These are phyloP conservation scores for Nomada ruficornis DNA, from an alignment of 2,888 invertebrate species.

Conservation along the genomic window DNA sequence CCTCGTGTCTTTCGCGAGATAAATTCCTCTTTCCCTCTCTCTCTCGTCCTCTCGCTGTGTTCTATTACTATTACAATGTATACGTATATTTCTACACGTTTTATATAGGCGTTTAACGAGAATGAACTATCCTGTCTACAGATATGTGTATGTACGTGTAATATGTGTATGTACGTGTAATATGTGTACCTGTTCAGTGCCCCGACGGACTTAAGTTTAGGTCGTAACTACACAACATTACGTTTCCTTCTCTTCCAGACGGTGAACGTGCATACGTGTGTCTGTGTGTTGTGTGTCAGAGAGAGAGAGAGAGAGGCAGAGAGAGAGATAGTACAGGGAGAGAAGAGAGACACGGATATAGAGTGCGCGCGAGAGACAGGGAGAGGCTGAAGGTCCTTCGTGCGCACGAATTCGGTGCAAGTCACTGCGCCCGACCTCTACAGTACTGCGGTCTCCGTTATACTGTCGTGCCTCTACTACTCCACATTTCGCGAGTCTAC, in stretches of 20 bases:
- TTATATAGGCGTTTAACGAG: too few relatives aligned
- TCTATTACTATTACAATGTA: neutral
- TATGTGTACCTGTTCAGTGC: too few relatives aligned
- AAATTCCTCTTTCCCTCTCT: constrained; percentile 19
- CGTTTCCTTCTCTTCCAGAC: neutral
- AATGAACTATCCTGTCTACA: too few relatives aligned
- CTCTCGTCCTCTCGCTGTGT: constrained; percentile 5
- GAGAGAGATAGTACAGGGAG: neutral
- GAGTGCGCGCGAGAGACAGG: constrained; percentile 51
- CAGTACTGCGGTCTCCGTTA: constrained; percentile 76
- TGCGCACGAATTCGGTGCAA: constrained; percentile 56
- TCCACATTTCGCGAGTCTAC: constrained; percentile 55
- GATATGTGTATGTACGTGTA: neutral
- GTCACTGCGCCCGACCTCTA: constrained; percentile 65
- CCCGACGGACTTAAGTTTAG: too few relatives aligned
- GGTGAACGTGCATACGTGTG: constrained; percentile 14
- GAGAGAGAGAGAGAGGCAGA: constrained; percentile 16
- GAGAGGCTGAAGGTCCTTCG: constrained; percentile 50
- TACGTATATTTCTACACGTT: neutral
- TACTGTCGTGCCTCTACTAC: constrained; percentile 68
- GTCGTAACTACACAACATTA: neutral
- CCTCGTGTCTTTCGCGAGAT: constrained; percentile 31
- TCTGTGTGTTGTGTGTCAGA: neutral
- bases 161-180: neutral
- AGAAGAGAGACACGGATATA: constrained; percentile 36